Percentiles rank a stretch among this genome's conserved stretches.
phyloP scores from a whole-genome alignment of 2,888 invertebrate genomes.

The Petrolisthes cinctipes region DNA sequence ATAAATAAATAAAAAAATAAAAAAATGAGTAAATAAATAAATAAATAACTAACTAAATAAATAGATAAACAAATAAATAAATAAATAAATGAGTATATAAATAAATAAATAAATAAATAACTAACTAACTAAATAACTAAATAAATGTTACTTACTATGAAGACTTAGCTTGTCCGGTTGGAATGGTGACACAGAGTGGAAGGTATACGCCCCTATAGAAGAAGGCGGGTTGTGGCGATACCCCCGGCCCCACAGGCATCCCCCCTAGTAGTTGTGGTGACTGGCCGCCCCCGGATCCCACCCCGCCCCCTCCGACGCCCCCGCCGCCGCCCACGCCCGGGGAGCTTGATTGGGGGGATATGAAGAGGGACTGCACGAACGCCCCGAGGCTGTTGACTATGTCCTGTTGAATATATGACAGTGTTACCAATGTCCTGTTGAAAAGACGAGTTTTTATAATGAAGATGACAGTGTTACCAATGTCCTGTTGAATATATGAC shows the following conservation, averaged over 20 bases:
- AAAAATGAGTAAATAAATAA: neutral
- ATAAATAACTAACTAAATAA: no score
- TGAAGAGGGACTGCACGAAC: constrained; percentile 92
- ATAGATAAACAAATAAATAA: no score
- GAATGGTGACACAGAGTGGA: constrained; percentile 86
- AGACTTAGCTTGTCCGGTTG: constrained; percentile 87
- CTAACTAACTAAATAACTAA: constrained; percentile 33
- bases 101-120: neutral
- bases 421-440: no score
- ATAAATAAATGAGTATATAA: neutral
- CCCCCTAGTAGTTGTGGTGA: constrained; percentile 77
- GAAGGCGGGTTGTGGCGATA: constrained; percentile 91
- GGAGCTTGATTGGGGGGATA: constrained; percentile 74
- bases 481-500: no score
- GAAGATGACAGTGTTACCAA: no score
- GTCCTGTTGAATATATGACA: constrained; percentile 75
- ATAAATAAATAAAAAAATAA: no score
- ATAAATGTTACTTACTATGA: constrained; percentile 81
- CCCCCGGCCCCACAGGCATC: constrained; percentile 80
- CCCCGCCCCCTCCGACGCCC: constrained; percentile 67
- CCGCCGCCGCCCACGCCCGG: constrained; percentile 32
- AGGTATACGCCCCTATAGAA: constrained; percentile 93
- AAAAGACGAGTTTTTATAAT: no score
- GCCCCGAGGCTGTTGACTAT: constrained; percentile 94
- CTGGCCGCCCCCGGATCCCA: constrained; percentile 67